phyloP scores from a whole-genome alignment of 92 coral and sea anemone species.

The Ricordea florida region DNA sequence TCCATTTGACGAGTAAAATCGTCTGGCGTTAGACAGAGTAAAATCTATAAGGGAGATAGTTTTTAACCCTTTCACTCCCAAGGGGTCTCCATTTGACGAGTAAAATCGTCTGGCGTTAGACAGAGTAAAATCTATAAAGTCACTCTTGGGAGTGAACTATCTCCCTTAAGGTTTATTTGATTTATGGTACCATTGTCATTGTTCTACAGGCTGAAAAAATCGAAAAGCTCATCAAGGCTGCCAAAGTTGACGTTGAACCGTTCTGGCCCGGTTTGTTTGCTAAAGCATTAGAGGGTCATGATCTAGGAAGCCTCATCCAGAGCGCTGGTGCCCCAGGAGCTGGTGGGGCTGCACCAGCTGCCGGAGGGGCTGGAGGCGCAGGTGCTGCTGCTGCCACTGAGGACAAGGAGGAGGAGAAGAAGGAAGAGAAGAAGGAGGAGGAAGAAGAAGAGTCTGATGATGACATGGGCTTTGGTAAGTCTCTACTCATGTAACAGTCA shows the following conservation, averaged over 20 bases:
- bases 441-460: constrained; percentile 87
- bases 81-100: too few species aligned
- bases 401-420: constrained; percentile 26
- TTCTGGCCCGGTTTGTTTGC: constrained; percentile 99
- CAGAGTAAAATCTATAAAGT: too few species aligned
- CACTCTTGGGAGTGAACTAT: too few species aligned
- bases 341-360: constrained; percentile 76
- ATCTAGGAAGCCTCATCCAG: constrained; percentile 80
- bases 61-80: too few species aligned
- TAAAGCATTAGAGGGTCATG: constrained; percentile 95
- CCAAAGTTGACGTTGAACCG: constrained; percentile 89
- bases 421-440: constrained; percentile 81
- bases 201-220: constrained; percentile 87
- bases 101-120: too few species aligned
- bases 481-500: background rate
- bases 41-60: too few species aligned
- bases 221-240: constrained; percentile 85
- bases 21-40: too few species aligned
- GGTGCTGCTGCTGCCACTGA: constrained; percentile 46
- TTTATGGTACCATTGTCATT: background rate
- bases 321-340: constrained; percentile 96
- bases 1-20: too few species aligned
- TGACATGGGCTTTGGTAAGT: constrained; percentile 99
- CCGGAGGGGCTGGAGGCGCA: constrained; percentile 50
- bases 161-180: too few species aligned